Evolutionary conservation across 1,140 invertebrate species (phyloP), one percentile per base, ranked within the genome.

Genomic region (Drosophila arawakana): DNA sequence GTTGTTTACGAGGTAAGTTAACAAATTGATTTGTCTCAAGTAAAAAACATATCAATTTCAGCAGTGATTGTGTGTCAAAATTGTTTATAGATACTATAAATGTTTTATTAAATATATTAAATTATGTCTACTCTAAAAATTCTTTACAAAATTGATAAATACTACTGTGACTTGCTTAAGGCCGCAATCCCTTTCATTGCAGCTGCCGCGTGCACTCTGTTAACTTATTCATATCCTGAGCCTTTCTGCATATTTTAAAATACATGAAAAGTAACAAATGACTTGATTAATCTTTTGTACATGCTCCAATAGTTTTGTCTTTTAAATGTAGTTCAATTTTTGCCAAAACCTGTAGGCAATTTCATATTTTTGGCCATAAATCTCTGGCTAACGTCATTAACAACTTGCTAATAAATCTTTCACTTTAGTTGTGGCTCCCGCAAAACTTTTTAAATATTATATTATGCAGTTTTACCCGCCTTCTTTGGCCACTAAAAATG

Each of bases 1-100:
- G 5, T 44, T 91, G 1, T 90, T 75, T 50, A 88, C 85, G 8
- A 84, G 79, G 90, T 91, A 46, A 84, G 89, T 78, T 70, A 9
- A 47, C 8, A 47, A 52, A n/a, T 52, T 39, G 7, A 9, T 39
- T 39, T 39, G 7, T 39, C 7, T 39, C 7, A 39, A 39, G 7
- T 10, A 30, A 30, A 21, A 21, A 21, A 0, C 18, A 21, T 18
- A 1, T 18, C 2, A 18, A 30, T 0, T 5, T 30, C 25, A 2
- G 5, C 25, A 5, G 5, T 5, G 25, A 30, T 30, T 4, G 25
- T 30, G 25, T 30, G 3, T 4, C 25, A 30, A 30, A 30, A 5
- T 30, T 30, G 5, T 1, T 3, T 30, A 30, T 30, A 30, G 0
- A 30, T 1, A 30, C 25, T 30, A 21, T 21, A 21, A 1, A 21